Percentiles rank a stretch among this genome's conserved stretches.
Conservation (phyloP, 2,113 vertebrate species). For the Ammodramus savannarum region DNA sequence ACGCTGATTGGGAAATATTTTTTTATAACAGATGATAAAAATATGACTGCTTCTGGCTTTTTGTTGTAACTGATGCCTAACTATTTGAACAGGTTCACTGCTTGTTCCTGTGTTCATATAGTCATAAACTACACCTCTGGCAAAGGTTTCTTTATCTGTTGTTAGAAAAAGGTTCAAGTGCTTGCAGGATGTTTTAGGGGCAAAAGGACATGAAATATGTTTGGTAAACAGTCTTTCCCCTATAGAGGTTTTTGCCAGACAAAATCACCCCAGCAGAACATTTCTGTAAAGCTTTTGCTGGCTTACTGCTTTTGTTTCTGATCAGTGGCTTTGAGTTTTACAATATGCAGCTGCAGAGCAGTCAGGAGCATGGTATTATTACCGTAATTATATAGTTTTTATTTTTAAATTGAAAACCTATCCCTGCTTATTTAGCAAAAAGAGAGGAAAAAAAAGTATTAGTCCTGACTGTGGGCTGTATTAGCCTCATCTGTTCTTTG, state of each 20-base stretch:
- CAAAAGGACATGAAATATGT: background rate
- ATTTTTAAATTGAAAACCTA: slow-evolving; percentile 28
- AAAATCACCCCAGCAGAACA: background rate
- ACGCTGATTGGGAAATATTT: slow-evolving; percentile 15
- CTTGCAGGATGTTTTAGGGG: background rate
- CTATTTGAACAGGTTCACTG: background rate
- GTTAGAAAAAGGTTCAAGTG: background rate
- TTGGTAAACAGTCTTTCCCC: background rate
- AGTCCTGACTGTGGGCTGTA: background rate
- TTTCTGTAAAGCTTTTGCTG: slow-evolving; percentile 7
- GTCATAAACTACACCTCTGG: background rate
- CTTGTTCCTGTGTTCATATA: background rate
- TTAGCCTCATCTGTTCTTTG: background rate
- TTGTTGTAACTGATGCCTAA: background rate
- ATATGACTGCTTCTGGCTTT: background rate
- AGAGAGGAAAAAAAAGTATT: background rate
- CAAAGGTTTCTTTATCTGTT: background rate
- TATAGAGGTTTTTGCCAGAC: background rate
- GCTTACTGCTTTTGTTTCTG: slow-evolving; percentile 32
- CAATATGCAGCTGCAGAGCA: slow-evolving; percentile 19
- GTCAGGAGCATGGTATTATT: slow-evolving; percentile 24
- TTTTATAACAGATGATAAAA: slow-evolving; percentile 42
- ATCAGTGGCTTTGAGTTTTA: slow-evolving; percentile 17
- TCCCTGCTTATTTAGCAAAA: slow-evolving; percentile 13
- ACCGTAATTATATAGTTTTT: background rate